Base-by-base conservation (phyloP, 2,888 invertebrate genomes). In the Dynastes tityus region DNA sequence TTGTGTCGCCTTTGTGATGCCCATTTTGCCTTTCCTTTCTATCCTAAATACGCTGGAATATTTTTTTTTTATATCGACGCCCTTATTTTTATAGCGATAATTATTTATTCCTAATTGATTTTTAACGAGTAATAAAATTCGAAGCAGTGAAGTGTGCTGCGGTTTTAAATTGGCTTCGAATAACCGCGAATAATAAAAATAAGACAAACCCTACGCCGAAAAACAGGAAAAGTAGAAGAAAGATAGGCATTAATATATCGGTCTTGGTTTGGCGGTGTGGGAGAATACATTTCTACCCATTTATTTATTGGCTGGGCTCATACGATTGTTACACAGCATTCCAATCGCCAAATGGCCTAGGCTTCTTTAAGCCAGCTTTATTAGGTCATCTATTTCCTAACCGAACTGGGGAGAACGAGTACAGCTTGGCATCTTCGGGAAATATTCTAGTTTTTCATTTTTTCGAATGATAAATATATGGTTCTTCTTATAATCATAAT, bases 261-360 rank as follows among this genome's bases (percentile, higher is more conserved):
- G 73, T 73, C 61, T 73, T 73, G 40, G 73, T 73, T 71, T 40
- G 73, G 27, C 55, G 65, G 32, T 45, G 5, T 5, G 53, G 53
- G 58, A 61, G 58, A 61, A 73, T 73, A 73, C 73, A 73, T 73
- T 73, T 73, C 73, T 45, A 61, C 58, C 73, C 73, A 61, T 58
- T 73, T 73, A 73, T 73, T 73, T 73, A 73, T 73, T 73, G 73
- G 58, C 73, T 37, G 61, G 40, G 37, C 61, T 61, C 61, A 73
- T 73, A 73, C 73, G 73, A 73, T 73, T 73, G 73, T 73, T 73
- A 73, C 71, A 71, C 61, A 58, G 73, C 73, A 73, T 73, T 73
- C 73, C 73, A 73, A 73, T 73, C 61, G 61, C 37, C 73, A 61
- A 73, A 73, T 73, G 73, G 61, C 73, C 58, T 73, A 58, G 61